Base-by-base conservation (phyloP, 2,888 invertebrate genomes). In the Pristionchus arcanus region DNA sequence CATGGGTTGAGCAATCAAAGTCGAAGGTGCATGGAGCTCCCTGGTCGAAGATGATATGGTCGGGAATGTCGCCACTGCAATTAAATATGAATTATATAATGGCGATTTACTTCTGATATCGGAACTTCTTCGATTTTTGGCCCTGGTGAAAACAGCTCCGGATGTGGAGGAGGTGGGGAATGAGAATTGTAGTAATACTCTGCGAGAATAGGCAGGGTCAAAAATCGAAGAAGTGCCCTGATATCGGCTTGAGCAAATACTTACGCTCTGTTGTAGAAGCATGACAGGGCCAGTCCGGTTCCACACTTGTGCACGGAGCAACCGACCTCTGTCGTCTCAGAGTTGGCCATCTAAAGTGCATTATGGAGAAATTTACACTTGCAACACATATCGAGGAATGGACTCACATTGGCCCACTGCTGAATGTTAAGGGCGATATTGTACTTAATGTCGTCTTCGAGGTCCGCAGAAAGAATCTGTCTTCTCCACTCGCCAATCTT, bases 181-280 rank as follows among this genome's bases (percentile, higher is more conserved):
- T n/a, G n/a, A n/a, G n/a, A n/a, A n/a, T n/a, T n/a, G n/a, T n/a
- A n/a, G n/a, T n/a, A n/a, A n/a, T n/a, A n/a, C n/a, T n/a, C n/a
- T n/a, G n/a, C n/a, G n/a, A n/a, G n/a, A n/a, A n/a, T n/a, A n/a
- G n/a, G n/a, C n/a, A n/a, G n/a, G n/a, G n/a, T n/a, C n/a, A n/a
- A n/a, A n/a, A n/a, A n/a, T n/a, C n/a, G n/a, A n/a, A n/a, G n/a
- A n/a, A n/a, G n/a, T n/a, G n/a, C n/a, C n/a, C 42, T 49, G 25
- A 1, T 16, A 71, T 71, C 16, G 19, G 4, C 15, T 68, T 13
- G 28, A 68, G 1, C 31, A 2, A 25, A 31, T 68, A 37, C 89
- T 63, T 55, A 89, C 89, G 59, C 59, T 37, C 59, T 63, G 49
- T 83, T 66, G 83, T 89, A 89, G 89, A 89, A 81, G 66, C 89